Percentiles rank a stretch among this genome's conserved stretches.
These are phyloP conservation scores for Troides aeacus DNA, from an alignment of 2,888 invertebrate species.

Conservation along the genomic window DNA sequence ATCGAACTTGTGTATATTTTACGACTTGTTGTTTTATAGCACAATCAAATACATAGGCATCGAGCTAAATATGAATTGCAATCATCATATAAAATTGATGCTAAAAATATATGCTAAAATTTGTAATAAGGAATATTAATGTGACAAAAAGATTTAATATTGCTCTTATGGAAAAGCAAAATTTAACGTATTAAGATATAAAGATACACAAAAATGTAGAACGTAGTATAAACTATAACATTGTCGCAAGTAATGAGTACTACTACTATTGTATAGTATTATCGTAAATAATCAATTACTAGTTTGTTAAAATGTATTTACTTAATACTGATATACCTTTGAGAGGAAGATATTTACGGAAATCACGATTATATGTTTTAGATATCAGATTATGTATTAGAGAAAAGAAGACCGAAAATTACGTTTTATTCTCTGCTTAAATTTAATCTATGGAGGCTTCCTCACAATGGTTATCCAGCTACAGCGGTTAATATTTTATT, in stretches of 20 bases:
- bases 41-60: not conserved
- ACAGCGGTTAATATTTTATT: conserved; percentile 54
- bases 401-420: not conserved
- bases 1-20: conserved; percentile 1
- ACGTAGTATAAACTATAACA: too few species aligned
- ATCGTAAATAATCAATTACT: too few species aligned
- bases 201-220: too few species aligned
- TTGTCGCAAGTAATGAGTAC: too few species aligned
- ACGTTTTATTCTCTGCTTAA: conserved; percentile 4
- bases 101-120: not conserved
- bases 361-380: too few species aligned
- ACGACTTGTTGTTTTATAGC: not conserved
- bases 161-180: too few species aligned
- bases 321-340: too few species aligned
- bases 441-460: conserved; percentile 1
- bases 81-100: not conserved
- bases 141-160: too few species aligned
- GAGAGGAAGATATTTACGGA: too few species aligned
- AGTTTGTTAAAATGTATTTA: too few species aligned
- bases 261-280: too few species aligned
- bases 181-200: too few species aligned
- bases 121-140: not conserved
- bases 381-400: not conserved
- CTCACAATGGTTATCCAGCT: conserved; percentile 5
- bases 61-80: not conserved